Base-by-base conservation (phyloP, 2,888 invertebrate genomes). In the Parnassius glacialis region DNA sequence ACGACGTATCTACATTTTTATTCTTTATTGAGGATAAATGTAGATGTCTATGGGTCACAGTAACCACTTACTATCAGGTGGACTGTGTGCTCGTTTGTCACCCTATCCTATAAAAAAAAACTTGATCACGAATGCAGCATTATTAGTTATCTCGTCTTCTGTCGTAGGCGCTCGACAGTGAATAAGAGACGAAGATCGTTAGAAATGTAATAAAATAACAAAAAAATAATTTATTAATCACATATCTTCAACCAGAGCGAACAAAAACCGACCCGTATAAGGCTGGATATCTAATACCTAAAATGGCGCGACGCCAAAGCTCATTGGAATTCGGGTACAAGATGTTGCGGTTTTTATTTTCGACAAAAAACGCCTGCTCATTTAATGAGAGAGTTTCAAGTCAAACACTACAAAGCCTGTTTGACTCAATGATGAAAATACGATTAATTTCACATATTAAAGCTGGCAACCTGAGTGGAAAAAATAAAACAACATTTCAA, bases 251-350 rank as follows among this genome's bases (percentile, higher is more conserved):
- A 20, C 7, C 59, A 16, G 55, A 41, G 20, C 51, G 45, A n/a
- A 50, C 52, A 62, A 57, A 62, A 62, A 57, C 44, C 34, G 34
- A 12, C 12, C 58, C 62, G 13, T 54, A 62, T 59, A 62, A 45
- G 62, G 58, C 45, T 11, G 41, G 62, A 55, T 62, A 62, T 62
- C 58, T 62, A 62, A 62, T 62, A 42, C 58, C 62, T 55, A 55
- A 62, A 62, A 62, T 62, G 62, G 58, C 44, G 13, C 54, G 62
- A 54, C 62, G 62, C 58, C 58, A 62, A 58, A 62, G 45, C 56
- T 45, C 50, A 58, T 55, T 45, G 62, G 62, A 62, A 62, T 62
- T 59, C 62, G 58, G 54, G 54, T 58, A 62, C 58, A 59, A 55
- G 51, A 58, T 55, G 62, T 59, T 54, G 51, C 16, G 50, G 50